A percentile compares a stretch with the other conserved stretches of the same genome.
These are phyloP conservation scores for Tetramorium alpestre DNA, from an alignment of 1,140 invertebrate species.

Conservation along the genomic window DNA sequence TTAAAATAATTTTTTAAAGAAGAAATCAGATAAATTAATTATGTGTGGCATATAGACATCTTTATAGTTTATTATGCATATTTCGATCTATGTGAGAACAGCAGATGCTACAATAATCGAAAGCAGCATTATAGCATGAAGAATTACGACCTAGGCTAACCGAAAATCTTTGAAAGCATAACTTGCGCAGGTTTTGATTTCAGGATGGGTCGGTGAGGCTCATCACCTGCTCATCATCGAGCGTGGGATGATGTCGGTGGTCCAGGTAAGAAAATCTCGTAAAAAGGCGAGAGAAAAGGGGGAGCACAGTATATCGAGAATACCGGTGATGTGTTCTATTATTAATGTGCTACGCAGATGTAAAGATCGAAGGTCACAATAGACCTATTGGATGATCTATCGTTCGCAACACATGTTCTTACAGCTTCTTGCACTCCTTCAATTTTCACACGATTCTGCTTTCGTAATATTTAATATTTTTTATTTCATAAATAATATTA, in stretches of 20 bases:
- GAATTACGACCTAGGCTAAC: conserved; percentile 67
- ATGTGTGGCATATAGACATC: neutral
- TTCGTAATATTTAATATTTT: neutral
- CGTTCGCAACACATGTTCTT: conserved; percentile 59
- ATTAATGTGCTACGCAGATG: conserved; percentile 75
- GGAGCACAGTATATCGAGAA: conserved; percentile 62
- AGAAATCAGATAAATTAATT: neutral
- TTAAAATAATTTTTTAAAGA: neutral
- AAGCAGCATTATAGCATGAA: conserved; percentile 30
- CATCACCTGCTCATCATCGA: conserved; percentile 80
- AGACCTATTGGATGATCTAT: conserved; percentile 65
- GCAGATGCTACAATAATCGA: conserved; percentile 64
- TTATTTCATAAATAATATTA: neutral
- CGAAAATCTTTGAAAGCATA: conserved; percentile 50
- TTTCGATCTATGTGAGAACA: neutral
- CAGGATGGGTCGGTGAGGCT: conserved; percentile 48
- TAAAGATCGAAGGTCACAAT: conserved; percentile 65
- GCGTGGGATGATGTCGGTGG: conserved; percentile 80
- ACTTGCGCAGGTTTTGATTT: conserved; percentile 50
- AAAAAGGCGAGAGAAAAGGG: conserved; percentile 72
- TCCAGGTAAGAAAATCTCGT: conserved; percentile 68
- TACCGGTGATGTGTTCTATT: conserved; percentile 74
- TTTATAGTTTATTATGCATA: neutral
- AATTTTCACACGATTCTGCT: conserved; percentile 12
- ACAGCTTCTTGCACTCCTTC: conserved; percentile 12